Conservation (phyloP, 1,140 invertebrate genomes). For the Drepana arcuata region DNA sequence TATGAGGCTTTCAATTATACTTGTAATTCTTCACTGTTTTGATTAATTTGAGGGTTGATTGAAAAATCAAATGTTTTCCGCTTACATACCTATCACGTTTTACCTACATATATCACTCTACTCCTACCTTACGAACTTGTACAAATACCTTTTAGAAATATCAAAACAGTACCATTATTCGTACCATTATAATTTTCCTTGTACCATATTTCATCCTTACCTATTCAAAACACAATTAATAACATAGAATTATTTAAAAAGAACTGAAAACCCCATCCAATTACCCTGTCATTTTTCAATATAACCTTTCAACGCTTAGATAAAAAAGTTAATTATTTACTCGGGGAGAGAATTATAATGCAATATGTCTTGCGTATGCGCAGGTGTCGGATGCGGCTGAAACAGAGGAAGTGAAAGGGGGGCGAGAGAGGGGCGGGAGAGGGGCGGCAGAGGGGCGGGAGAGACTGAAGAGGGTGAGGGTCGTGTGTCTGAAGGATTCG, state of each 20-base stretch:
- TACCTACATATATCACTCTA: too few species aligned
- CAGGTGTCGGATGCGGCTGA: conserved; percentile 64
- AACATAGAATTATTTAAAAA: background rate
- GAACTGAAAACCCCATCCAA: conserved; percentile 1
- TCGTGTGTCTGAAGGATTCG: background rate
- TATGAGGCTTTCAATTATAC: background rate
- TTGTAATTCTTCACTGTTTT: too few species aligned
- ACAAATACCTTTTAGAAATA: background rate
- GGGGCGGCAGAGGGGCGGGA: conserved; percentile 8
- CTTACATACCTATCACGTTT: too few species aligned
- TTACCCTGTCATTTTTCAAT: conserved; percentile 17
- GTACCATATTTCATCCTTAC: background rate
- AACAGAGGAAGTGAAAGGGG: conserved; percentile 16
- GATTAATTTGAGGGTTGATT: too few species aligned
- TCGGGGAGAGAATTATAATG: conserved; percentile 54
- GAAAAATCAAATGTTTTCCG: too few species aligned
- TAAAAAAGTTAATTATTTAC: conserved; percentile 44
- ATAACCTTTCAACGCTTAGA: conserved; percentile 35
- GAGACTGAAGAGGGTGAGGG: conserved; percentile 7
- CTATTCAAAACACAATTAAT: background rate
- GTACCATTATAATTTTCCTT: background rate
- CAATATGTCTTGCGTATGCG: conserved; percentile 48
- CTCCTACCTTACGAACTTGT: too few species aligned
- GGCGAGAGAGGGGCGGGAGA: conserved; percentile 11
- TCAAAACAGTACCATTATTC: background rate